Evolutionary conservation across 2,113 vertebrate species (phyloP).

Genomic region (Felis chaus): DNA sequence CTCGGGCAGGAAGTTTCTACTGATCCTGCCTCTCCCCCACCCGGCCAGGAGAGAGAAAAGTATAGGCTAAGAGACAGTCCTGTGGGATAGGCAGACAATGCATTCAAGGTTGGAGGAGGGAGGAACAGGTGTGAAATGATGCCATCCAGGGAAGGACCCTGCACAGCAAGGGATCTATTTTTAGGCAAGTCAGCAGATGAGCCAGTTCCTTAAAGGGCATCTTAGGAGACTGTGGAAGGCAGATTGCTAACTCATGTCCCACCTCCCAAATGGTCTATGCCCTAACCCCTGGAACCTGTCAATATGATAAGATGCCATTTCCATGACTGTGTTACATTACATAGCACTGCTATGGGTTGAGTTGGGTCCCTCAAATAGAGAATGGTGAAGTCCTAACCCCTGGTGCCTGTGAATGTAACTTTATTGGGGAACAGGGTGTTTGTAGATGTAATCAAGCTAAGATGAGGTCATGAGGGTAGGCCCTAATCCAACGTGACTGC

Average conservation of each 20-base stretch:
- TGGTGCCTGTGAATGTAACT: background rate
- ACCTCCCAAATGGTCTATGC: background rate
- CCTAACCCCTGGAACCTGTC: background rate
- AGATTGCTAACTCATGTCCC: background rate
- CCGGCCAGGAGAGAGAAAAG: no score
- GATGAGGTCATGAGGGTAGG: background rate
- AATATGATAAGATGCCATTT: background rate
- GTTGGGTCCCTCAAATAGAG: background rate
- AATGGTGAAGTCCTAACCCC: background rate
- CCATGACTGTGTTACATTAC: no score
- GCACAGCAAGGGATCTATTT: background rate
- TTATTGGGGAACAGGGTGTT: background rate
- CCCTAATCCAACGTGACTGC: background rate
- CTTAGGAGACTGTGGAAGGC: background rate
- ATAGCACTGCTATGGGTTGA: no score
- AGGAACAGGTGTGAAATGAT: background rate
- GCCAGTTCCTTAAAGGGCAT: background rate
- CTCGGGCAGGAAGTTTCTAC: background rate
- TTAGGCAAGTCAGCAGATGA: background rate
- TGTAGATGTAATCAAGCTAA: background rate
- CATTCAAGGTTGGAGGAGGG: background rate
- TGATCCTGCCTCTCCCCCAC: no score
- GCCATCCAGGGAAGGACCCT: background rate
- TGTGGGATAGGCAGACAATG: background rate
- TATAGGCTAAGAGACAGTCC: fast-evolving